Evolutionary conservation across 2,888 invertebrate species (phyloP).

Genomic region (Cepaea hortensis): DNA sequence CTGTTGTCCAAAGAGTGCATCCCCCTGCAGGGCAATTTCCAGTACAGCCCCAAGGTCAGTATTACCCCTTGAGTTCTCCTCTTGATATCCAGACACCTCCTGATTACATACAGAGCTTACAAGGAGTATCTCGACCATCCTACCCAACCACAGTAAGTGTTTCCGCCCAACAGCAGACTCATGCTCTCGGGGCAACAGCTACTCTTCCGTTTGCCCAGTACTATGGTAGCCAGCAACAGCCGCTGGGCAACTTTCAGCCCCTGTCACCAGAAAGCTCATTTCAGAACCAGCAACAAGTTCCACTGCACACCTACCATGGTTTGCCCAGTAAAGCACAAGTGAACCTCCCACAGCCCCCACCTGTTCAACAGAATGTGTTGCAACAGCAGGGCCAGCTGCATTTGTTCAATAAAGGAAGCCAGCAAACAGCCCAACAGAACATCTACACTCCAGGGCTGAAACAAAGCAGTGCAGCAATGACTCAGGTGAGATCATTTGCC

Average conservation of each 20-base stretch:
- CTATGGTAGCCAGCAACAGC: slow-evolving; percentile 1
- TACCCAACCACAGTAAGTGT: slow-evolving; percentile 7
- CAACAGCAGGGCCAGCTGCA: slow-evolving; percentile 7
- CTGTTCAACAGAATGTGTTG: neutral
- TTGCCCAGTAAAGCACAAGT: neutral
- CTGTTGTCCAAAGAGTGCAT: neutral
- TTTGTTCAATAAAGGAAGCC: neutral
- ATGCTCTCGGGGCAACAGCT: slow-evolving; percentile 5
- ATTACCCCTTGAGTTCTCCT: neutral
- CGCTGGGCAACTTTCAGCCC: neutral
- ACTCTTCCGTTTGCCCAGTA: slow-evolving; percentile 20
- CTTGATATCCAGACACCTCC: neutral
- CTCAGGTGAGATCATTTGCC: slow-evolving; percentile 2
- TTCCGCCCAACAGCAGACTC: slow-evolving; percentile 34
- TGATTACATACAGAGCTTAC: slow-evolving; percentile 7
- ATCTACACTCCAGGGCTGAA: neutral
- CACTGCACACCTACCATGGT: neutral
- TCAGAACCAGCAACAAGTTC: neutral
- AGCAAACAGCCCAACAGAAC: neutral
- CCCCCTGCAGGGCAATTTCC: neutral
- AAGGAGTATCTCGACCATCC: neutral
- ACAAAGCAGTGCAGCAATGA: neutral
- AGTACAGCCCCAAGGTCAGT: neutral
- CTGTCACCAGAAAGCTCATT: neutral
- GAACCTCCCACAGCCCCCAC: neutral